A percentile compares a stretch with the other conserved stretches of the same genome.
These are phyloP conservation scores for Mus musculus DNA, from an alignment of 2,113 vertebrate species.

Conservation along the genomic window DNA sequence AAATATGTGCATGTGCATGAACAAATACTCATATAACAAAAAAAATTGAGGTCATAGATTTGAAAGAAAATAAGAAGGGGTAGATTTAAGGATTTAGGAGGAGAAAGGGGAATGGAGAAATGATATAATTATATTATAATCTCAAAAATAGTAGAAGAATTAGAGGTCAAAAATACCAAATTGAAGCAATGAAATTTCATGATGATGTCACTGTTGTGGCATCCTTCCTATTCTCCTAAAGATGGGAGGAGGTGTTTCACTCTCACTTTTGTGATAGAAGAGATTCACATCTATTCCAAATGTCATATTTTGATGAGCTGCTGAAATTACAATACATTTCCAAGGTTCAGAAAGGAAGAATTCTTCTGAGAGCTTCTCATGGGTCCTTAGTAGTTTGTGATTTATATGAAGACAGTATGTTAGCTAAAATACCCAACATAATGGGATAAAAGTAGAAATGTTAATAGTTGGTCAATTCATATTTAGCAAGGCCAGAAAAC, in stretches of 20 bases:
- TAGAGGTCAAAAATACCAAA: constrained; percentile 23
- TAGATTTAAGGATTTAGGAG: background rate
- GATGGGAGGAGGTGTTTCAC: background rate
- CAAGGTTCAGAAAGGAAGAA: constrained; percentile 13
- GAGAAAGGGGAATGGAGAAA: background rate
- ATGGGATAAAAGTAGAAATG: background rate
- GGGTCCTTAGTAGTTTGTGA: background rate
- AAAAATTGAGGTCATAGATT: background rate
- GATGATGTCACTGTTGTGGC: background rate
- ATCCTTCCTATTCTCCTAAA: constrained; percentile 17
- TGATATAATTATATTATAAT: background rate
- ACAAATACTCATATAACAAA: background rate
- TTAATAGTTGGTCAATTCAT: background rate
- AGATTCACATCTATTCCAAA: background rate
- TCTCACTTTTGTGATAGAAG: background rate
- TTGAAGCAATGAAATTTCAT: constrained; percentile 17
- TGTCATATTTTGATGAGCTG: background rate
- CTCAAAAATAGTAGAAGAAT: background rate
- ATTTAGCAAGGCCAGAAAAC: background rate
- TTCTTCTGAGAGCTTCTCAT: constrained; percentile 12
- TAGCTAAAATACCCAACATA: background rate
- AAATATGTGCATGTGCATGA: background rate
- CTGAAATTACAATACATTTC: constrained; percentile 16
- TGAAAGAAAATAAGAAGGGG: background rate
- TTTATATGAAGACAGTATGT: constrained; percentile 27